A percentile compares a stretch with the other conserved stretches of the same genome.
These are phyloP conservation scores for Rotaria magnacalcarata DNA, from an alignment of 2,888 invertebrate species.

Conservation along the genomic window DNA sequence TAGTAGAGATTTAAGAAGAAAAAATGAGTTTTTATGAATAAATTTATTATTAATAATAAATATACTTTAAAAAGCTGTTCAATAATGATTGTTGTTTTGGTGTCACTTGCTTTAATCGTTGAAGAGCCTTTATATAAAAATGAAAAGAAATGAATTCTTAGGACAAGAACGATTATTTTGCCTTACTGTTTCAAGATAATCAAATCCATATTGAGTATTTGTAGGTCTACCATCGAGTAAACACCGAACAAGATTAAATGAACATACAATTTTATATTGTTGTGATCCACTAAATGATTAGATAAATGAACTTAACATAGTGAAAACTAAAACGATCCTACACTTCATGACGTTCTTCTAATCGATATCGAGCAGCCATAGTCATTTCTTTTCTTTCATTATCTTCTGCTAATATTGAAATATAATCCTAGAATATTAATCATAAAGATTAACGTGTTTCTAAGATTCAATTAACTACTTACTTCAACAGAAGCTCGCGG, in stretches of 20 bases:
- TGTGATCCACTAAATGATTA: not conserved
- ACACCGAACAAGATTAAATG: slow-evolving; percentile 24
- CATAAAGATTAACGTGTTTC: not conserved
- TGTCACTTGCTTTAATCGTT: not conserved
- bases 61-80: slow-evolving; percentile 12
- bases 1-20: not conserved
- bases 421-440: slow-evolving; percentile 6
- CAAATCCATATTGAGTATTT: slow-evolving; percentile 29
- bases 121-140: not conserved
- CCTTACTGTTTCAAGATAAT: slow-evolving; percentile 9
- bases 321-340: not conserved
- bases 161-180: no score
- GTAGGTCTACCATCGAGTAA: slow-evolving; percentile 15
- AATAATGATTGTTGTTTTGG: slow-evolving; percentile 3
- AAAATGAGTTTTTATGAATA: not conserved
- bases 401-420: not conserved
- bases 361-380: not conserved
- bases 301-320: not conserved
- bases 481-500: not conserved
- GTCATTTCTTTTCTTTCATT: slow-evolving; percentile 32
- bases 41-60: not conserved
- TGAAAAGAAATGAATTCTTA: no score
- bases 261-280: slow-evolving; percentile 24
- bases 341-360: slow-evolving; percentile 13
- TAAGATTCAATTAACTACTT: not conserved